Evolutionary conservation across 2,797 vertebrate genomes (phyloP).

Genomic region (Urophycis tenuis): DNA sequence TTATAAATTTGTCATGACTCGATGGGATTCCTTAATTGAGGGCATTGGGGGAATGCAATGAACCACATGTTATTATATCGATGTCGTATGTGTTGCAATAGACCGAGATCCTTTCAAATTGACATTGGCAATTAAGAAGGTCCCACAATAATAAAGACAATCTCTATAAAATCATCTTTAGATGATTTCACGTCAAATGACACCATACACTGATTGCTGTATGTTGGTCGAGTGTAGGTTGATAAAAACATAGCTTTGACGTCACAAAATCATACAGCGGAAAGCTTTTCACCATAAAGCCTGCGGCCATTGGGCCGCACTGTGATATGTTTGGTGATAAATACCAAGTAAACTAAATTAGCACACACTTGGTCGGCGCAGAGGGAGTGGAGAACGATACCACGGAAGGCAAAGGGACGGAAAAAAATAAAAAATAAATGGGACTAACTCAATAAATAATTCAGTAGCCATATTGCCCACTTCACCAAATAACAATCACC

Average conservation of each 20-base stretch:
- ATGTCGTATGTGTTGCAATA: not conserved
- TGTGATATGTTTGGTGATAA: not conserved
- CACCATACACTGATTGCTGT: not conserved
- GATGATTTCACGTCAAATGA: not conserved
- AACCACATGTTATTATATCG: not conserved
- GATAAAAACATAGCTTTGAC: not conserved
- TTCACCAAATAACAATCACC: conserved; percentile 83
- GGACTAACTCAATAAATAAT: conserved; percentile 21
- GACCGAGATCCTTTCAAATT: not conserved
- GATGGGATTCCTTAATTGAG: conserved; percentile 19
- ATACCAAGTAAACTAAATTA: not conserved
- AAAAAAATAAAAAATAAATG: not conserved
- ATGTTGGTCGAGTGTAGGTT: not conserved
- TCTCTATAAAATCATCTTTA: not conserved
- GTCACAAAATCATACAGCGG: not conserved
- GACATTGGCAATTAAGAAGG: not conserved
- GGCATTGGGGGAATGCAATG: conserved; percentile 32
- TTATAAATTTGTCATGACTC: not conserved
- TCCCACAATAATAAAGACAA: not conserved
- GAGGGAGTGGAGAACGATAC: not conserved
- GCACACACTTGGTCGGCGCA: not conserved
- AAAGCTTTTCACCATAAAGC: not conserved
- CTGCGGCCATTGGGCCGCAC: not conserved
- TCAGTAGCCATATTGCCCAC: conserved; percentile 83
- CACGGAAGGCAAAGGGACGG: not conserved